A percentile compares a stretch with the other conserved stretches of the same genome.
Conservation (phyloP, 64 coral and sea anemone genomes). For the Hydrozoanthus tunicans region DNA sequence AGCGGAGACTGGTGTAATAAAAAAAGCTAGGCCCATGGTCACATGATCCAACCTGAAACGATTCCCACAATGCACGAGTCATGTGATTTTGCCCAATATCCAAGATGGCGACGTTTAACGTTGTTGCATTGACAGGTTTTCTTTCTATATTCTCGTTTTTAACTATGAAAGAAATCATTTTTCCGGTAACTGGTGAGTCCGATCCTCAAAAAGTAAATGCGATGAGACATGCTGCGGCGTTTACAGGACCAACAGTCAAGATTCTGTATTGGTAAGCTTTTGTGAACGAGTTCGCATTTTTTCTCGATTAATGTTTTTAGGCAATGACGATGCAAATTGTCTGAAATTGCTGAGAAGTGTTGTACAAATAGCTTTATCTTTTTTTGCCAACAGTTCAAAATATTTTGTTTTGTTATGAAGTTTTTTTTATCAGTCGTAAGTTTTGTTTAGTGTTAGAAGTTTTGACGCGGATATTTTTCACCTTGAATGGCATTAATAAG, state of each 20-base stretch:
- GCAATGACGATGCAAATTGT: neutral
- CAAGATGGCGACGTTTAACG: conserved; percentile 53
- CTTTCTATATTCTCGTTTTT: conserved; percentile 78
- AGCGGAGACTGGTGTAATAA: no score
- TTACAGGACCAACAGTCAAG: conserved; percentile 83
- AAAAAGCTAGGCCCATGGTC: neutral
- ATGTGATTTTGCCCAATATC: neutral
- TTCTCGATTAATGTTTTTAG: neutral
- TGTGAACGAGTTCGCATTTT: neutral
- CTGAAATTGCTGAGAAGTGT: neutral
- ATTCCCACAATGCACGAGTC: conserved; percentile 19
- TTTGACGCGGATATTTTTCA: no score
- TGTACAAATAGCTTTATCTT: neutral
- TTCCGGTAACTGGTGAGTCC: conserved; percentile 65
- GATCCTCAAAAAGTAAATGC: conserved; percentile 63
- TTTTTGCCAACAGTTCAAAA: no score
- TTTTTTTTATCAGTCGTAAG: no score
- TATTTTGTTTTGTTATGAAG: no score
- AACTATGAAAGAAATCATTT: conserved; percentile 86
- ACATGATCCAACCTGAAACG: neutral
- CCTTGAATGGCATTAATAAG: no score
- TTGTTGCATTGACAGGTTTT: neutral
- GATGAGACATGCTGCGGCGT: conserved; percentile 76
- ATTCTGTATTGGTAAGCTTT: conserved; percentile 84
- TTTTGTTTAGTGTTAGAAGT: no score